phyloP scores from a whole-genome alignment of 1,140 invertebrate genomes.

The Uloborus diversus region DNA sequence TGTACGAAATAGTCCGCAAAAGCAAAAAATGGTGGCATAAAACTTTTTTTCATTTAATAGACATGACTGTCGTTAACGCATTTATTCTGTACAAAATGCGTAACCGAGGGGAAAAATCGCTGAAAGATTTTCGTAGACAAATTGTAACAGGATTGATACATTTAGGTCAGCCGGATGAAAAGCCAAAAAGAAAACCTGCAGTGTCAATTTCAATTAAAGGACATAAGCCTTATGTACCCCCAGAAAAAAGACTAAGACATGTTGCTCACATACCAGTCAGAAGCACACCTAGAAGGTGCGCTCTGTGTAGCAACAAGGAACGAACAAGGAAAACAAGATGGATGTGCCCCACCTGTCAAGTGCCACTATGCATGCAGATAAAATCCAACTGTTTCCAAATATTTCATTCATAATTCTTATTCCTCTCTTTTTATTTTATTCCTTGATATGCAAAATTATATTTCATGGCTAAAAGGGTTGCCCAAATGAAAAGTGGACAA shows the following conservation, averaged over 20 bases:
- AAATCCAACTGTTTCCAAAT: neutral
- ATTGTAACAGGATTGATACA: neutral
- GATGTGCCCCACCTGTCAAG: neutral
- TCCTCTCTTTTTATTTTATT: no score
- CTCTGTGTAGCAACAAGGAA: neutral
- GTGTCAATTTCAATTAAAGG: neutral
- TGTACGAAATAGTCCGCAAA: constrained; percentile 1
- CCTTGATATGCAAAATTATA: no score
- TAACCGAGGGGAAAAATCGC: neutral
- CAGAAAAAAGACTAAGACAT: neutral
- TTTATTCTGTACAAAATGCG: neutral
- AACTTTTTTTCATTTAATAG: constrained; percentile 13
- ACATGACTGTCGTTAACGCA: neutral
- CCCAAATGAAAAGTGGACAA: no score
- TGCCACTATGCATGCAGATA: neutral
- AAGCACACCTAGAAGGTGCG: neutral
- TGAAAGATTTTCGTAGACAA: neutral
- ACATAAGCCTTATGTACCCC: neutral
- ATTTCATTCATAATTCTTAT: neutral
- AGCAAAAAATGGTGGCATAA: constrained; percentile 10
- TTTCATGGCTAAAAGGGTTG: no score
- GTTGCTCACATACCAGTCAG: neutral
- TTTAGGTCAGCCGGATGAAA: neutral
- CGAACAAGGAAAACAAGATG: neutral
- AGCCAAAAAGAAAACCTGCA: neutral